Percentiles rank a stretch among this genome's conserved stretches.
phyloP scores from a whole-genome alignment of 1,140 invertebrate genomes.

The Drosophila nigromelanica region DNA sequence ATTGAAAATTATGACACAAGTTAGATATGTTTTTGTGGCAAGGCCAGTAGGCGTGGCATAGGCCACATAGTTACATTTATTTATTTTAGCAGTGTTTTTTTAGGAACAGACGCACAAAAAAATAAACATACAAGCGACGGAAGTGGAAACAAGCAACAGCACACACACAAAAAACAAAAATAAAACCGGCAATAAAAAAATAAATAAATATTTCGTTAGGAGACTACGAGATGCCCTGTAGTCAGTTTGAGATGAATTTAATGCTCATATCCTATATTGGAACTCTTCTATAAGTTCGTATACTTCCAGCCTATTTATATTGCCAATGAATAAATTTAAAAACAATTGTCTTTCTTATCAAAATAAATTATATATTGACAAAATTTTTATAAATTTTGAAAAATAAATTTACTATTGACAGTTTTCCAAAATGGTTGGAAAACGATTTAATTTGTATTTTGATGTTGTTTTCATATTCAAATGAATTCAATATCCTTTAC shows the following conservation, averaged over 20 bases:
- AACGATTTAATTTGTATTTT: not conserved
- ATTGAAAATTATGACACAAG: slow-evolving; percentile 61
- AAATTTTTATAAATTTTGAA: too few relatives aligned
- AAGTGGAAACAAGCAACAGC: slow-evolving; percentile 39
- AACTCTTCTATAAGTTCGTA: too few relatives aligned
- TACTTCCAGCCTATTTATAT: too few relatives aligned
- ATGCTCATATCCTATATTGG: too few relatives aligned
- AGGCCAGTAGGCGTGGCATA: slow-evolving; percentile 33
- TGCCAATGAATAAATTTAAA: too few relatives aligned
- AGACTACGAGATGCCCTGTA: slow-evolving; percentile 4
- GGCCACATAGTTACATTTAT: slow-evolving; percentile 26
- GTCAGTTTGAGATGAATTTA: not conserved
- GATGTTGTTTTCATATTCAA: not conserved
- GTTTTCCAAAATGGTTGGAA: not conserved
- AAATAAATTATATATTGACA: too few relatives aligned
- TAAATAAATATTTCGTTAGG: not conserved
- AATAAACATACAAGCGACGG: slow-evolving; percentile 20
- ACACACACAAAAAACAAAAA: slow-evolving; percentile 5
- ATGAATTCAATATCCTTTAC: slow-evolving; percentile 13
- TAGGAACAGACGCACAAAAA: slow-evolving; percentile 14
- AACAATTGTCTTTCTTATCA: too few relatives aligned
- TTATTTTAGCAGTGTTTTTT: slow-evolving; percentile 27
- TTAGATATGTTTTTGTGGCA: slow-evolving; percentile 43
- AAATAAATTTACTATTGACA: not conserved
- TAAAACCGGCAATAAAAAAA: not conserved